Evolutionary conservation across 1,140 invertebrate species (phyloP), one percentile per base, ranked within the genome.

Genomic region (Lepeophtheirus salmonis): DNA sequence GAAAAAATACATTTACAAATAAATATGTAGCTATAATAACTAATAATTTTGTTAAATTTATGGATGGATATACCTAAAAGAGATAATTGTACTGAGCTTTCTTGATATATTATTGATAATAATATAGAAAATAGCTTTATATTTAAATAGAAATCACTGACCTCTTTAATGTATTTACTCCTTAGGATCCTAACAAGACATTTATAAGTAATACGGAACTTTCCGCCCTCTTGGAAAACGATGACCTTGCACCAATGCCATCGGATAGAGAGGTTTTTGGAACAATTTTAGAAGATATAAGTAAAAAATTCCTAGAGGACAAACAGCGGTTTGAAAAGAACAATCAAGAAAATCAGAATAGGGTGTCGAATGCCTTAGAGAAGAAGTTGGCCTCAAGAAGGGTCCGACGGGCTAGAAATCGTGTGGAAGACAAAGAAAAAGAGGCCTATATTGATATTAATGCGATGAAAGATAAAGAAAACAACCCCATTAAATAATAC

Each of bases 401-500:
- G 21, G 21, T 25, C 3, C 14, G 55, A 41, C 21, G 55, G 17
- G 55, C 55, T 13, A 25, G 55, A 6, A 57, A 57, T 4, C 18
- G 26, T 57, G 17, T 57, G 6, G 55, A 57, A 24, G 55, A 23
- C 13, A 57, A 57, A 57, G 55, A 57, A 30, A 17, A 21, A 13
- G 52, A 54, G 3, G 52, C 52, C 14, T 21, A 17, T 20, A 54
- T 54, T 2, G 52, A n/a, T 13, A 54, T n/a, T n/a, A 41, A n/a
- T n/a, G n/a, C 10, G 30, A 41, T 41, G n/a, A 41, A 12, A 12
- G 30, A 41, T 12, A 41, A 41, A 10, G n/a, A 41, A 41, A 41
- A n/a, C n/a, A 10, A 41, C 30, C 30, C n/a, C 30, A 12, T n/a
- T 41, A 10, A 41, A 41, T 41, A 41, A 41, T 12, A 41, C 30